Base-by-base conservation (phyloP, 2,113 vertebrate genomes). In the Odobenus rosmarus region DNA sequence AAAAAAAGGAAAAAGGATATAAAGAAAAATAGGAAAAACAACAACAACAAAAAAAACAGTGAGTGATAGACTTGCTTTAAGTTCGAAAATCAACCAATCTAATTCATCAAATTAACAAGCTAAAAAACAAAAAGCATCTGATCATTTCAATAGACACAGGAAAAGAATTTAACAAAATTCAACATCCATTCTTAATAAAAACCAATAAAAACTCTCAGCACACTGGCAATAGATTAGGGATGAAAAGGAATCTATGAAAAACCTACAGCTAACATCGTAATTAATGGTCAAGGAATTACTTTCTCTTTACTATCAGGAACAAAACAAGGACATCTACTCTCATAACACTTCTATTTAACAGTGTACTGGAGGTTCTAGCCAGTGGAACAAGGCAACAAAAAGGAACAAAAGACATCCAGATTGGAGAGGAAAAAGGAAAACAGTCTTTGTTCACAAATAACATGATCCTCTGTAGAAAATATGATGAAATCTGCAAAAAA, bases 331-430 rank as follows among this genome's bases (percentile, higher is more conserved):
- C 7, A 19, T 3, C 31, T 0, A 14, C 21, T 59, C 21, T 61
- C n/a, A 5, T 7, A 28, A 18, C 5, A 10, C 19, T 36, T 9
- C 53, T 26, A 0, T 13, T 67, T 11, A 7, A 1, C 3, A 1
- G 39, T 33, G 33, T 4, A 4, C 71, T 51, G 39, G 23, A 69
- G 33, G 21, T 2, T 16, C 3, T 0, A 39, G n/a, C 23, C 74
- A 10, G 80, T 9, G 42, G 9, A 28, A 57, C 18, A 51, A 81
- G 59, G 26, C 64, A 55, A 67, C 64, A 4, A 28, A 62, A 86
- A 46, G 28, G 59, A 49, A 31, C 5, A 13, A 24, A 36, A 23
- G 67, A 61, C 15, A 16, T 16, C 26, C 9, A n/a, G 42, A 24
- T 1, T 15, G 33, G 9, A 83, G 61, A 19, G 57, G 10, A 26